Evolutionary conservation across 2,797 vertebrate genomes (phyloP), one percentile per base, ranked within the genome.

Genomic region (Lerista edwardsae): DNA sequence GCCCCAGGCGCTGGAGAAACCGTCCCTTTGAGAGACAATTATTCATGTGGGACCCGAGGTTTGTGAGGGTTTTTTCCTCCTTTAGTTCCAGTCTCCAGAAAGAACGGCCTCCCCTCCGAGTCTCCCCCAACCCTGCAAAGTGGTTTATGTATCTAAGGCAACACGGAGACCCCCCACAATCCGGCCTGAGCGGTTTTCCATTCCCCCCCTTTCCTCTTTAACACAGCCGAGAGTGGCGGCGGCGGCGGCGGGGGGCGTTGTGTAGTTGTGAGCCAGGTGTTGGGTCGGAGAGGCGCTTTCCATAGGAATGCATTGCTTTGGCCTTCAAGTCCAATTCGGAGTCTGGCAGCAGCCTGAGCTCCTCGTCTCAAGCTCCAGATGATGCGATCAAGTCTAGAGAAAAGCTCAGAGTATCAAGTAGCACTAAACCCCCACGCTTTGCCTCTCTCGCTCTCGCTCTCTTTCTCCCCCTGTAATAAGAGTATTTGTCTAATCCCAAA

Each of bases 401-500:
- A 96, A 96, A 96, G 96, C 95, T 97, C 95, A 95, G 97, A 95
- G 96, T 95, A 97, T 97, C 96, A 96, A 96, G 95, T 97, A 96
- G 96, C 97, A 95, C 89, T 92, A 92, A 96, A 74, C 19, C 77
- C 77, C 77, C 9, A 4, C 47, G 61, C 71, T 27, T 55, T 67
- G 19, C 61, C 19, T 65, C 69, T 51, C 31, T 97, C 55, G 39
- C 21, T 59, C 27, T 34, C 96, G 96, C 96, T 93, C 94, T 19
- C 0, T 62, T 3, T 27, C 7, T 21, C 14, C 2, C 7, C 21
- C 15, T 17, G 95, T 96, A 97, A 97, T 96, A 96, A 97, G 96
- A 97, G 95, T 96, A 97, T 97, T 97, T 97, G 97, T 97, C 97
- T 98, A 97, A 98, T 98, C 97, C 97, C 96, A 97, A 97, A 97